Evolutionary conservation across 2,113 vertebrate genomes (phyloP).

Genomic region (Periophthalmodon schlosseri): DNA sequence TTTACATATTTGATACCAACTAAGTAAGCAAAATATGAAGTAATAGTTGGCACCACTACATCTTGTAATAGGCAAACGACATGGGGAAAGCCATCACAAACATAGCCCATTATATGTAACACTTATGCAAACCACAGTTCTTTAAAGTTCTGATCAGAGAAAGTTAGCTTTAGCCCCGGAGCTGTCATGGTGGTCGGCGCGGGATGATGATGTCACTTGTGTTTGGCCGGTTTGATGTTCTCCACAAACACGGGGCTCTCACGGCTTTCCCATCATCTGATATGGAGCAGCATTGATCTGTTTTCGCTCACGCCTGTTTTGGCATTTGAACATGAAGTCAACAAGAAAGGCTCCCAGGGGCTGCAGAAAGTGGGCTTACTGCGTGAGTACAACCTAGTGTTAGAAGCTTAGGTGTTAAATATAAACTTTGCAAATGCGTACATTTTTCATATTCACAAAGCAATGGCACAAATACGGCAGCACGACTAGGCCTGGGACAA

Average conservation of each 20-base stretch:
- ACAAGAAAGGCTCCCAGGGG: conserved; percentile 41
- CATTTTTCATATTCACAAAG: too few species aligned
- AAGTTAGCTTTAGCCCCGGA: conserved; percentile 9
- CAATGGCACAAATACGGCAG: too few species aligned
- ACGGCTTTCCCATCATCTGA: conserved; percentile 58
- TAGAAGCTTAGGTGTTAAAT: not conserved
- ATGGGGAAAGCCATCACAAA: not conserved
- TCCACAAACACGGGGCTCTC: conserved; percentile 34
- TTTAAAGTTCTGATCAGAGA: conserved; percentile 1
- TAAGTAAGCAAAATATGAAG: too few species aligned
- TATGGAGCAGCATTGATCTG: conserved; percentile 65
- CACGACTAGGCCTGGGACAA: too few species aligned
- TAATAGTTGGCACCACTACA: too few species aligned
- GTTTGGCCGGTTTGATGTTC: conserved; percentile 53
- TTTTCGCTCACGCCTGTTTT: conserved; percentile 55
- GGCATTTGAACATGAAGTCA: conserved; percentile 53
- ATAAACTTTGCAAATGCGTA: not conserved
- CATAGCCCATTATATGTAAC: not conserved
- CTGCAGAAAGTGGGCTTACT: conserved; percentile 13
- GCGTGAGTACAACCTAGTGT: conserved; percentile 1
- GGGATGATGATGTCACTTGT: conserved; percentile 35
- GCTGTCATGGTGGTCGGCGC: conserved; percentile 6
- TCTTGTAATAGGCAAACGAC: not conserved
- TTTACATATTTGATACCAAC: too few species aligned
- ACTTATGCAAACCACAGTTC: not conserved